phyloP scores from a whole-genome alignment of 2,888 invertebrate species.

The Fissipunctia ypsillon region DNA sequence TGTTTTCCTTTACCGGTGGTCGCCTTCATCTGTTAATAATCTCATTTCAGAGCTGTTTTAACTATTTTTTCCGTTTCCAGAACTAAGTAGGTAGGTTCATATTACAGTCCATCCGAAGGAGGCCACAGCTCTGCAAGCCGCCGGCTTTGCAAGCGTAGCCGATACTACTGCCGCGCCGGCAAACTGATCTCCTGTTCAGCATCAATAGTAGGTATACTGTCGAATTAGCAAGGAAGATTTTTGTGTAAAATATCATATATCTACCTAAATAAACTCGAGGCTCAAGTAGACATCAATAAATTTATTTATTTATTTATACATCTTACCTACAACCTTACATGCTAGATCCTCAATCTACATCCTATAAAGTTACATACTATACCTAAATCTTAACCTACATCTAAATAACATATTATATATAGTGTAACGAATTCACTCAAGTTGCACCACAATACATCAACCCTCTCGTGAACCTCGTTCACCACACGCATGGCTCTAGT shows the following conservation, averaged over 20 bases:
- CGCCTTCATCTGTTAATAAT: not conserved
- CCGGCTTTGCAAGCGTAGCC: not conserved
- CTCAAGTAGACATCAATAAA: not conserved
- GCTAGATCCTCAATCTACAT: too few species aligned
- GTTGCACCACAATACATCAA: too few species aligned
- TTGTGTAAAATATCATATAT: not conserved
- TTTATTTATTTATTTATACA: too few species aligned
- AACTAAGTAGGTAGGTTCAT: not conserved
- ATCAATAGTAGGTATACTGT: not conserved
- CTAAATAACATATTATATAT: too few species aligned
- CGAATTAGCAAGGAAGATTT: not conserved
- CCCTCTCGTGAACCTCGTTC: too few species aligned
- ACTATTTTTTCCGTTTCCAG: not conserved
- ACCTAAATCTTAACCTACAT: too few species aligned
- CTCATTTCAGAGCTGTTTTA: not conserved
- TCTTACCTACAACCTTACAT: too few species aligned
- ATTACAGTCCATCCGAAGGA: not conserved
- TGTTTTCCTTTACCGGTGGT: too few species aligned
- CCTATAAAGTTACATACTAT: too few species aligned
- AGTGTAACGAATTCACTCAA: too few species aligned
- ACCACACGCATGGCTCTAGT: too few species aligned
- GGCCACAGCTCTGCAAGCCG: not conserved
- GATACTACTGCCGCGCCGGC: not conserved
- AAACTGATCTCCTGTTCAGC: not conserved
- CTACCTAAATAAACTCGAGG: not conserved